A percentile compares a stretch with the other conserved stretches of the same genome.
phyloP scores from a whole-genome alignment of 2,888 invertebrate genomes.

The Caenorhabditis sulstoni region DNA sequence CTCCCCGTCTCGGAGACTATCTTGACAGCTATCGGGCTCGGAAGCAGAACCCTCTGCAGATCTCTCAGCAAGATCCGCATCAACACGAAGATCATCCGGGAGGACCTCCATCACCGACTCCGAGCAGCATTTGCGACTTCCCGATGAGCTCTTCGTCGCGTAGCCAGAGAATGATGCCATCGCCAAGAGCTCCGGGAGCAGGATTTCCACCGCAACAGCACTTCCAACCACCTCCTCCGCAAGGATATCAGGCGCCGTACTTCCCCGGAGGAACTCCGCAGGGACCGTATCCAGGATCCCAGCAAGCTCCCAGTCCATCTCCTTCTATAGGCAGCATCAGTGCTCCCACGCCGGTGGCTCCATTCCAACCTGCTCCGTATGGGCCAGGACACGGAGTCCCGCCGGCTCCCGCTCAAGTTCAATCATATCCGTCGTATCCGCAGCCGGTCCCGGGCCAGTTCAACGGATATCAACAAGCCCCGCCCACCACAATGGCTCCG shows the following conservation, averaged over 20 bases:
- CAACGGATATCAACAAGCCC: constrained; percentile 1
- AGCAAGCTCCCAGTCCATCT: too few species aligned
- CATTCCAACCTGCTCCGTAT: not conserved
- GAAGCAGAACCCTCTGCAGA: constrained; percentile 24
- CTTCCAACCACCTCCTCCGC: not conserved
- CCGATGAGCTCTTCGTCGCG: constrained; percentile 6
- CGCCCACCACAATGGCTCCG: not conserved
- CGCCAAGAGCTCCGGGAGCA: not conserved
- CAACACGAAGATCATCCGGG: not conserved
- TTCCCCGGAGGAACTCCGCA: constrained; percentile 5
- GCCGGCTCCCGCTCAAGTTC: constrained; percentile 13
- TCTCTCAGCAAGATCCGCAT: constrained; percentile 1
- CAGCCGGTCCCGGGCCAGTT: not conserved
- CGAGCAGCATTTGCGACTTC: constrained; percentile 59
- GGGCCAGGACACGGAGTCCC: constrained; percentile 2
- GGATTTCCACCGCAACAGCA: constrained; percentile 7
- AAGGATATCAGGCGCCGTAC: constrained; percentile 7
- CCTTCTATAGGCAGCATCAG: too few species aligned
- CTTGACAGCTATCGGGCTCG: constrained; percentile 69
- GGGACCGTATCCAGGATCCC: not conserved
- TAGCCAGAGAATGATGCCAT: constrained; percentile 4
- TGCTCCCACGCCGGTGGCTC: not conserved
- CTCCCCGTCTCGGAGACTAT: constrained; percentile 66
- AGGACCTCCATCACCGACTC: constrained; percentile 34
- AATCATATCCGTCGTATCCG: constrained; percentile 22